phyloP scores from a whole-genome alignment of 2,888 invertebrate genomes.

The Alitta virens region DNA sequence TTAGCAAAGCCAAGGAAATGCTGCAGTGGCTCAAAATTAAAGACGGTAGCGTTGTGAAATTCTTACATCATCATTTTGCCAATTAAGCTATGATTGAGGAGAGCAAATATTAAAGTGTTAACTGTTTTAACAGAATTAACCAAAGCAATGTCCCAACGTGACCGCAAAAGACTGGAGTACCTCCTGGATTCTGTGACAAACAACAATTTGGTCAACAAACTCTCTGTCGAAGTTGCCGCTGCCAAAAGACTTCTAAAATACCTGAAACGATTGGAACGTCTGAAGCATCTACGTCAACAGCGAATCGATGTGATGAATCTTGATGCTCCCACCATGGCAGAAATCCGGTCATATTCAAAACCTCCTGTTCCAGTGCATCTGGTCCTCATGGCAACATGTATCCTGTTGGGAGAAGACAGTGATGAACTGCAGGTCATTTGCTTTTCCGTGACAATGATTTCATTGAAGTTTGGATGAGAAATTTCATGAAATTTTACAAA shows the following conservation, averaged over 20 bases:
- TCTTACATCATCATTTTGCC: no score
- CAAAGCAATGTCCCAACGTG: neutral
- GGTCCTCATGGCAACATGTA: neutral
- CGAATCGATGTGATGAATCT: neutral
- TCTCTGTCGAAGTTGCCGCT: neutral
- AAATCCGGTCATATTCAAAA: neutral
- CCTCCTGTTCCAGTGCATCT: neutral
- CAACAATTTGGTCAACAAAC: neutral
- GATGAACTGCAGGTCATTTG: neutral
- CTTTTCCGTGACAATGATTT: no score
- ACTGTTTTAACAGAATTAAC: neutral
- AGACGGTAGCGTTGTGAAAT: neutral
- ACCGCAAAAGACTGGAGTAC: neutral
- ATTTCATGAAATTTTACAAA: no score
- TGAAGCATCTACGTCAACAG: neutral
- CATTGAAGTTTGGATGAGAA: no score
- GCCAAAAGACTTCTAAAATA: neutral
- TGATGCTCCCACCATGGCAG: neutral
- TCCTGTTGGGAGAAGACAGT: neutral
- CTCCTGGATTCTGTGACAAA: neutral
- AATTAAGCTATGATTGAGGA: no score
- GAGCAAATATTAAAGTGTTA: neutral
- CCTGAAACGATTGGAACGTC: neutral
- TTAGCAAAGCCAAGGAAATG: neutral
- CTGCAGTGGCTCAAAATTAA: neutral